Evolutionary conservation across 2,888 invertebrate species (phyloP).

Genomic region (Athalia cordata): DNA sequence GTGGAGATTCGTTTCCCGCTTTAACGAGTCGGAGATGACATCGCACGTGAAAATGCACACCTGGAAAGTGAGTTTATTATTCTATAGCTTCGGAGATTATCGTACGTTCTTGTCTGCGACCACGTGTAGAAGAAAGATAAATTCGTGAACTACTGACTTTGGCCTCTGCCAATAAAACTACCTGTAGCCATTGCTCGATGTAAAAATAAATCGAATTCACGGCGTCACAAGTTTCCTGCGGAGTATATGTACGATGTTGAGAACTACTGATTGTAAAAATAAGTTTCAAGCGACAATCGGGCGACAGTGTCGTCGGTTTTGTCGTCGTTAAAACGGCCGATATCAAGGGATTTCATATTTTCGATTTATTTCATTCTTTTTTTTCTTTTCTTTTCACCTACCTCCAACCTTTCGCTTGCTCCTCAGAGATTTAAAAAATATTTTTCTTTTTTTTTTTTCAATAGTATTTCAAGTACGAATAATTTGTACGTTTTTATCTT

Average conservation of each 20-base stretch:
- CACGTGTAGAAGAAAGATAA: too few species aligned
- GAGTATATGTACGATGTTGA: background rate
- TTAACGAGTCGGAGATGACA: too few species aligned
- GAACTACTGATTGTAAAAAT: background rate
- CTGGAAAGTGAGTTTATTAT: too few species aligned
- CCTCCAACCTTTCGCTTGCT: background rate
- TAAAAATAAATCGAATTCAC: background rate
- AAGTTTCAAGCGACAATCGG: background rate
- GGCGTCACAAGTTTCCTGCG: too few species aligned
- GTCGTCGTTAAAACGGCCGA: background rate
- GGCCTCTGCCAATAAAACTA: too few species aligned
- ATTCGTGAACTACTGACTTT: too few species aligned
- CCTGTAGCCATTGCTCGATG: background rate
- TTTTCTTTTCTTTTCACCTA: background rate
- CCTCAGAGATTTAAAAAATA: too few species aligned
- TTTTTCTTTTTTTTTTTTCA: too few species aligned
- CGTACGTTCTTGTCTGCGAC: too few species aligned
- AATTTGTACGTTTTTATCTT: constrained; percentile 5
- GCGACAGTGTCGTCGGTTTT: background rate
- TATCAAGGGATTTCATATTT: background rate
- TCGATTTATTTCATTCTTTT: background rate
- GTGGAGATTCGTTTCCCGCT: too few species aligned
- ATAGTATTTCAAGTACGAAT: background rate
- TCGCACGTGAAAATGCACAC: too few species aligned
- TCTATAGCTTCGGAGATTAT: too few species aligned